These are phyloP conservation scores for Glandiceps talaboti DNA, from an alignment of 53 echinoderm and acorn worm species.

Conservation along the genomic window DNA sequence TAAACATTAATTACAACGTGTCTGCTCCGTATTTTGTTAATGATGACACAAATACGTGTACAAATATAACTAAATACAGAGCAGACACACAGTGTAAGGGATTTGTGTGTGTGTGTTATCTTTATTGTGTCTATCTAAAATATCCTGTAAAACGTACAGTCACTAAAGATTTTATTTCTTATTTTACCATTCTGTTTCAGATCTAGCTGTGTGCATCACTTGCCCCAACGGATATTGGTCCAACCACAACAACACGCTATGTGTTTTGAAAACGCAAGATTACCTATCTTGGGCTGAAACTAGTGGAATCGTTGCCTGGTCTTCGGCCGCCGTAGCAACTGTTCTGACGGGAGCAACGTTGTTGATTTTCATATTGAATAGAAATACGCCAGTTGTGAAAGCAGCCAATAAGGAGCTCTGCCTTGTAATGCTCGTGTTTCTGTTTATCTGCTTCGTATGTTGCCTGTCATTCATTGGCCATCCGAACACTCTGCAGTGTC, in stretches of 20 bases:
- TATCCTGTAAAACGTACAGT: no score
- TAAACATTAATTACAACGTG: no score
- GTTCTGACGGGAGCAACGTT: slow-evolving; percentile 39
- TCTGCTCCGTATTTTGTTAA: no score
- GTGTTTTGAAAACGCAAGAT: slow-evolving; percentile 40
- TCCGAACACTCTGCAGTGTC: slow-evolving; percentile 56
- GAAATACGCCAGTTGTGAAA: slow-evolving; percentile 54
- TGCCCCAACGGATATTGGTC: slow-evolving; percentile 68
- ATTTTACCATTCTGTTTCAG: slow-evolving; percentile 16
- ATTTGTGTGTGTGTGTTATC: no score
- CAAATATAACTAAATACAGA: no score
- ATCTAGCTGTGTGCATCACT: slow-evolving; percentile 38
- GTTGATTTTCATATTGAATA: slow-evolving; percentile 32
- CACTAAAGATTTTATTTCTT: no score
- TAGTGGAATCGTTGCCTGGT: slow-evolving; percentile 27
- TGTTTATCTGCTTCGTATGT: slow-evolving; percentile 44
- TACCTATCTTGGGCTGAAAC: slow-evolving; percentile 51
- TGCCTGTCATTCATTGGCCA: slow-evolving; percentile 52
- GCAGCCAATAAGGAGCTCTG: slow-evolving; percentile 68
- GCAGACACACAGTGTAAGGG: no score
- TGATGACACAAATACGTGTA: no score
- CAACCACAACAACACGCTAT: slow-evolving; percentile 35
- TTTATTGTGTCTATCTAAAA: no score
- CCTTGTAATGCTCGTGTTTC: slow-evolving; percentile 45
- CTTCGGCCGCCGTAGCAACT: slow-evolving; percentile 33